Conservation (phyloP, 2,113 vertebrate species). For the Halichoeres trimaculatus region DNA sequence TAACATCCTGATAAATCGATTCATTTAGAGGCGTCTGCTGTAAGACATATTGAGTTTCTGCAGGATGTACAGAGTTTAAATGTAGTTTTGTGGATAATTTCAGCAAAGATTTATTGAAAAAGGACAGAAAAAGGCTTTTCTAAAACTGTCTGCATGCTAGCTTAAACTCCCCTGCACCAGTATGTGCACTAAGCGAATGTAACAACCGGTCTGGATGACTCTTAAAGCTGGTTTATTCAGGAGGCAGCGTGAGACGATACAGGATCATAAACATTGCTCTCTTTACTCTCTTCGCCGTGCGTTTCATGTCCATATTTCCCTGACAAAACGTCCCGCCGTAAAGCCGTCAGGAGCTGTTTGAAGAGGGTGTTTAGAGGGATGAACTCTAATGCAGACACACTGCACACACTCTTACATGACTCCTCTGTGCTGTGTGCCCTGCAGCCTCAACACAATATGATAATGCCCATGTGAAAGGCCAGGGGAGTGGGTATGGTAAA, state of each 20-base stretch:
- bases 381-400: slow-evolving; percentile 55
- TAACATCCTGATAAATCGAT: too few species aligned
- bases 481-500: slow-evolving; percentile 68
- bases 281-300: slow-evolving; percentile 15
- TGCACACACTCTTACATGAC: slow-evolving; percentile 8
- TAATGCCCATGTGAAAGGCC: slow-evolving; percentile 69
- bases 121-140: too few species aligned
- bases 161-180: neutral
- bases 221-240: slow-evolving; percentile 13
- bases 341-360: slow-evolving; percentile 57
- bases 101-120: too few species aligned
- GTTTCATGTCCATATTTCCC: slow-evolving; percentile 45
- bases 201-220: neutral
- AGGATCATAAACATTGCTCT: slow-evolving; percentile 43
- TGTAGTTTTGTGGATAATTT: too few species aligned
- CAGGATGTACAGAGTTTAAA: too few species aligned
- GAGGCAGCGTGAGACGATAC: slow-evolving; percentile 20
- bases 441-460: slow-evolving; percentile 68
- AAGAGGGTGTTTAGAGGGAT: slow-evolving; percentile 64
- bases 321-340: slow-evolving; percentile 43
- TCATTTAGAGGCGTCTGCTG: too few species aligned
- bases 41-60: too few species aligned
- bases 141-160: too few species aligned
- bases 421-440: slow-evolving; percentile 28
- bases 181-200: too few species aligned